These are phyloP conservation scores for Heterotilapia buettikoferi DNA, from an alignment of 2,113 vertebrate species.

Conservation along the genomic window DNA sequence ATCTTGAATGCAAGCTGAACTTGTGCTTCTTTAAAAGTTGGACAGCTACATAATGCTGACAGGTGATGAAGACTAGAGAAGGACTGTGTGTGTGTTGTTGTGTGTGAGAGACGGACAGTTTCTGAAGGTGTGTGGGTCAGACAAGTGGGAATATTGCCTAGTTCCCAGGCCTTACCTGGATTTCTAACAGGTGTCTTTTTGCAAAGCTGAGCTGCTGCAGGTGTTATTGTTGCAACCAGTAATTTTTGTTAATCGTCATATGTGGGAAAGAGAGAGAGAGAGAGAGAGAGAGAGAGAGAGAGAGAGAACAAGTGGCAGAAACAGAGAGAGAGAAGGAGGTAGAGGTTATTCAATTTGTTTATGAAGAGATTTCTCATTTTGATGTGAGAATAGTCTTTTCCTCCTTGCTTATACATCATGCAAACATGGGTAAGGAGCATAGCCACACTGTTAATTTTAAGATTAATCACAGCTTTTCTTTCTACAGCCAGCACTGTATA, in stretches of 20 bases:
- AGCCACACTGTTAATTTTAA: not conserved
- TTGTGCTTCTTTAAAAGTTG: not conserved
- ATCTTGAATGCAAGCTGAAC: not conserved
- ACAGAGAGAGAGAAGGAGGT: not conserved
- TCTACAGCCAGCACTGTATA: not conserved
- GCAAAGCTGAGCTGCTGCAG: constrained; percentile 44
- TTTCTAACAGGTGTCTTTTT: constrained; percentile 65
- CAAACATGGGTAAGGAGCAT: not conserved
- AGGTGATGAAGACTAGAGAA: not conserved
- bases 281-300: not conserved
- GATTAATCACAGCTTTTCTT: not conserved
- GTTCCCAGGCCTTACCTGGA: constrained; percentile 14
- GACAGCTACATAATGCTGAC: not conserved
- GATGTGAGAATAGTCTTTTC: not conserved
- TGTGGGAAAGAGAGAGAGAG: constrained; percentile 2
- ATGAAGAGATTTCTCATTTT: not conserved
- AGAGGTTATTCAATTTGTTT: not conserved
- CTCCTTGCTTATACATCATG: not conserved
- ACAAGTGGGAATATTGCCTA: not conserved
- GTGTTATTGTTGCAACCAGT: constrained; percentile 62
- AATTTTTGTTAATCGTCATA: constrained; percentile 41
- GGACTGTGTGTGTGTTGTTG: not conserved
- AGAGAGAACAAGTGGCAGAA: not conserved
- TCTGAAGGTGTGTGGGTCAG: not conserved
- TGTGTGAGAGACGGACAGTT: not conserved